Evolutionary conservation across 2,888 invertebrate species (phyloP).

Genomic region (Drosophila aldrichi): DNA sequence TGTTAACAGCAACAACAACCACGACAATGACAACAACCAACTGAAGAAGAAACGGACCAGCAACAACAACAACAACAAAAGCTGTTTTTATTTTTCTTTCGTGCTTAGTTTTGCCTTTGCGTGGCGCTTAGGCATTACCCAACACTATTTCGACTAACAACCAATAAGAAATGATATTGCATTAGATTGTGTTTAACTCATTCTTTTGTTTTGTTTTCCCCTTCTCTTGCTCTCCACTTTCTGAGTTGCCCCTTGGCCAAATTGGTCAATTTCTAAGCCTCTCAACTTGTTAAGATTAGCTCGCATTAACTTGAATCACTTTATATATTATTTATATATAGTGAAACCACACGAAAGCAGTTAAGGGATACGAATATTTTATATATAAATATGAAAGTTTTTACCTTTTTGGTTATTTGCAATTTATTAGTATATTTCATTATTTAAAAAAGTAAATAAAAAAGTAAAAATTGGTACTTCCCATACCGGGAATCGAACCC

Average conservation of each 20-base stretch:
- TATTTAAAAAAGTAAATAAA: not conserved
- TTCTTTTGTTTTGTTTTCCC: not conserved
- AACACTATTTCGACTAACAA: constrained; percentile 30
- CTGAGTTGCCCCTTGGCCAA: constrained; percentile 6
- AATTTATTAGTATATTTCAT: no score
- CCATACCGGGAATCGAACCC: constrained; percentile 97
- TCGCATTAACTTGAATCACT: constrained; percentile 30
- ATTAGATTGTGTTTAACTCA: constrained; percentile 25
- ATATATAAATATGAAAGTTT: not conserved
- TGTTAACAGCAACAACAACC: constrained; percentile 44
- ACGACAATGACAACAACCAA: constrained; percentile 38
- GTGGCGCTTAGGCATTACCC: constrained; percentile 55
- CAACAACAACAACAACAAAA: constrained; percentile 9
- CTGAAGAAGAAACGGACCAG: constrained; percentile 23
- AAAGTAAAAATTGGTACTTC: constrained; percentile 84
- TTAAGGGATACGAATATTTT: not conserved
- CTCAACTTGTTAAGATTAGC: constrained; percentile 20
- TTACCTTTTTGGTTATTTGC: no score
- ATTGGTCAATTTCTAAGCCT: constrained; percentile 49
- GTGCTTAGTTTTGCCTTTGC: constrained; percentile 35
- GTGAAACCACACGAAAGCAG: not conserved
- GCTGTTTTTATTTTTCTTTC: constrained; percentile 31
- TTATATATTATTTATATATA: constrained; percentile 6
- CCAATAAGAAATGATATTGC: constrained; percentile 35
- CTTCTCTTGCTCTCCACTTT: not conserved